Conservation (phyloP, 2,113 vertebrate genomes). For the Probosciger aterrimus region DNA sequence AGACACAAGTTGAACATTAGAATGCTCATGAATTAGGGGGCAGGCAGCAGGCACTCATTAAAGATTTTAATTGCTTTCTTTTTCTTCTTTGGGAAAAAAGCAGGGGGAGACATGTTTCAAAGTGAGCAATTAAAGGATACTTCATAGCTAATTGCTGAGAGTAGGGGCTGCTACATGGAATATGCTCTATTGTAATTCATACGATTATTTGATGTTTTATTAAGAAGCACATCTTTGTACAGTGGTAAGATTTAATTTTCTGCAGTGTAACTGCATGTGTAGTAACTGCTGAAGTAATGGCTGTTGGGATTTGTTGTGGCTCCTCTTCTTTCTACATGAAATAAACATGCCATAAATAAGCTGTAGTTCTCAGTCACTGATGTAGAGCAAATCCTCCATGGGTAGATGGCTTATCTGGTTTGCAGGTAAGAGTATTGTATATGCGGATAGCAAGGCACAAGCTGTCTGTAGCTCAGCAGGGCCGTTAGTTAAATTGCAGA, state of each 20-base stretch:
- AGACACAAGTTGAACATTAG: slow-evolving; percentile 23
- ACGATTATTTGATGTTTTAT: slow-evolving; percentile 4
- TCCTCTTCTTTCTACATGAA: not conserved
- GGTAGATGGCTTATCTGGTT: not conserved
- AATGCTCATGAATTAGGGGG: slow-evolving; percentile 26
- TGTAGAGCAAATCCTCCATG: not conserved
- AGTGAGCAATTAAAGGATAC: slow-evolving; percentile 40
- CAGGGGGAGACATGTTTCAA: slow-evolving; percentile 7
- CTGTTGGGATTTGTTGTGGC: slow-evolving; percentile 26
- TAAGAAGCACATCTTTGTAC: slow-evolving; percentile 36
- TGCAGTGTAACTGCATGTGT: not conserved
- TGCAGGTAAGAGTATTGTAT: not conserved
- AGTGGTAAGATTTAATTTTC: slow-evolving; percentile 41
- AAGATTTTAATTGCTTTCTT: slow-evolving; percentile 56
- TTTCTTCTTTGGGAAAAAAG: slow-evolving; percentile 27
- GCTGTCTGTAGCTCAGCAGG: not conserved
- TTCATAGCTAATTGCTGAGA: slow-evolving; percentile 42
- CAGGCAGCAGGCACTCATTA: slow-evolving; percentile 26
- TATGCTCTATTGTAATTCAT: slow-evolving; percentile 11
- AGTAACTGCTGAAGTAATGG: not conserved
- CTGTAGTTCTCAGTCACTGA: not conserved
- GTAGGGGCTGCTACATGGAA: slow-evolving; percentile 1
- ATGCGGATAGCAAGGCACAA: not conserved
- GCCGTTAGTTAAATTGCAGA: not conserved
- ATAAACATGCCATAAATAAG: not conserved